A percentile compares a stretch with the other conserved stretches of the same genome.
These are phyloP conservation scores for Hirtodrosophila trivittata DNA, from an alignment of 2,888 invertebrate species.

Conservation along the genomic window DNA sequence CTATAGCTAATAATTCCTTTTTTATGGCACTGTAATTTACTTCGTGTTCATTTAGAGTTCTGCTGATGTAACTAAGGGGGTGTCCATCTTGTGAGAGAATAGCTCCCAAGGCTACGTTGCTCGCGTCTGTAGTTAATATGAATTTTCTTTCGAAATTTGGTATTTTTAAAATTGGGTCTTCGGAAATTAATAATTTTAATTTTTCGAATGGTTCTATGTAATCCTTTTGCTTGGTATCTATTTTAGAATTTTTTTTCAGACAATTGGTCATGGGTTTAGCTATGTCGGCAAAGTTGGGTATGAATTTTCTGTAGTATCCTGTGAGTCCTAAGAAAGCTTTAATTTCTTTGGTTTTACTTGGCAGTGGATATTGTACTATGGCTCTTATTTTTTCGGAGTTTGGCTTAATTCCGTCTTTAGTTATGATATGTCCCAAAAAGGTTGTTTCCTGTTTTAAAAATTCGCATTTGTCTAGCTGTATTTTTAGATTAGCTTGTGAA, in stretches of 20 bases:
- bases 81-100: neutral
- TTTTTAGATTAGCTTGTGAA: neutral
- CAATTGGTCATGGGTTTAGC: constrained; percentile 9
- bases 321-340: constrained; percentile 1
- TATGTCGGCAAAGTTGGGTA: constrained; percentile 5
- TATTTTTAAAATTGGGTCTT: constrained; percentile 12
- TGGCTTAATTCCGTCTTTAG: constrained; percentile 12
- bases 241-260: constrained; percentile 4
- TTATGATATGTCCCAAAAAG: constrained; percentile 9
- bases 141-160: constrained; percentile 16
- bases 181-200: constrained; percentile 10
- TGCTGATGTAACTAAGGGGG: constrained; percentile 1
- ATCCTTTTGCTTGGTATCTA: neutral
- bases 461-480: constrained; percentile 10
- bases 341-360: too few relatives aligned
- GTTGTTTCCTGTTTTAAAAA: constrained; percentile 4
- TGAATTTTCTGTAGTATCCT: neutral
- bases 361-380: constrained; percentile 1
- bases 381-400: constrained; percentile 8
- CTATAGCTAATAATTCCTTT: neutral
- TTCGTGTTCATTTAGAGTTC: neutral
- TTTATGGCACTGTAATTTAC: constrained; percentile 4
- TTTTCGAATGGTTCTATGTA: constrained; percentile 9
- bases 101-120: constrained; percentile 8
- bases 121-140: constrained; percentile 8